Evolutionary conservation across 2,888 invertebrate genomes (phyloP).

Genomic region (Empis stercorea): DNA sequence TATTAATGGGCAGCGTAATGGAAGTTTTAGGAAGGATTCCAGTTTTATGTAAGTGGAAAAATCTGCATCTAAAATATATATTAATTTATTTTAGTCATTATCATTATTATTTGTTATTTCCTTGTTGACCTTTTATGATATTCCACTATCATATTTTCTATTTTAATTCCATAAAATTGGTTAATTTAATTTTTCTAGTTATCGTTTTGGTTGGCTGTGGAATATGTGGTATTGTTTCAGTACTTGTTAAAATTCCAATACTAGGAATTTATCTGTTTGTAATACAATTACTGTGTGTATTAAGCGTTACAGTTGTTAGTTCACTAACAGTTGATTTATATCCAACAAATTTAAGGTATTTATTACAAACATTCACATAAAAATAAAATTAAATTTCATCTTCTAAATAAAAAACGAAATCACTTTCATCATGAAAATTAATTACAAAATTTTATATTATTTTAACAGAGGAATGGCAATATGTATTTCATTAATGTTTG

Average conservation of each 20-base stretch:
- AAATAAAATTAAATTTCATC: neutral
- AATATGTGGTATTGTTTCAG: constrained; percentile 18
- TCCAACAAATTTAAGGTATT: constrained; percentile 28
- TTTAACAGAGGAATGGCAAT: constrained; percentile 38
- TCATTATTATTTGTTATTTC: too few relatives aligned
- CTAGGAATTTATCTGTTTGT: constrained; percentile 23
- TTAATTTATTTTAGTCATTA: too few relatives aligned
- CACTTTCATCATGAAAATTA: too few relatives aligned
- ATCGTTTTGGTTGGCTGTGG: constrained; percentile 18
- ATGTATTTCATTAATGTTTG: constrained; percentile 41
- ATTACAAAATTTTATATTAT: too few relatives aligned
- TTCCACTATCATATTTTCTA: too few relatives aligned
- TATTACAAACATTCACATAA: neutral
- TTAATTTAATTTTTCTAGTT: constrained; percentile 14
- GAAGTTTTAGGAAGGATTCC: constrained; percentile 18
- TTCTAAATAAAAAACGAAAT: too few relatives aligned
- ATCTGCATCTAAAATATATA: too few relatives aligned
- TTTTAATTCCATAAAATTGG: too few relatives aligned
- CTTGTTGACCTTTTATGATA: too few relatives aligned
- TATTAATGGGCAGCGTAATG: constrained; percentile 18
- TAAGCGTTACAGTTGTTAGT: constrained; percentile 24
- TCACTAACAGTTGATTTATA: constrained; percentile 27
- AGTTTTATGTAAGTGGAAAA: constrained; percentile 19
- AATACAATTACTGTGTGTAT: constrained; percentile 19
- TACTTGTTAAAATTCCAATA: constrained; percentile 18